Evolutionary conservation across 1,140 invertebrate species (phyloP).

Genomic region (Trichoplusia ni): DNA sequence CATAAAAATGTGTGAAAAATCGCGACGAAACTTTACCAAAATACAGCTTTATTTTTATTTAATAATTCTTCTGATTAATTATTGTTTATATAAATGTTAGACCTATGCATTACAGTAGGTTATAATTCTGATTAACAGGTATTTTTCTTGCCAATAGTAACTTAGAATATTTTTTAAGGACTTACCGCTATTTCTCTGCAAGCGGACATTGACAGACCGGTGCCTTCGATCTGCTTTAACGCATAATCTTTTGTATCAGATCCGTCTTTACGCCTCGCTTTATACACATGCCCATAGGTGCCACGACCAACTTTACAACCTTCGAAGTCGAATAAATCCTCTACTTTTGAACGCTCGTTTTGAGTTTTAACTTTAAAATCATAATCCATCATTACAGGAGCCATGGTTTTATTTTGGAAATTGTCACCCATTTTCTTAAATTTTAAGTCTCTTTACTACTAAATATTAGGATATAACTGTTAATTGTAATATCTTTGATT

Average conservation of each 20-base stretch:
- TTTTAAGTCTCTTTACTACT: too few relatives aligned
- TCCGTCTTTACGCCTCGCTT: constrained; percentile 91
- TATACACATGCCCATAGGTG: constrained; percentile 99
- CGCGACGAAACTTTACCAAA: too few relatives aligned
- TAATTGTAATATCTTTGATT: too few relatives aligned
- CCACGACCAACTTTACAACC: constrained; percentile 99
- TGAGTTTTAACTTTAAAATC: constrained; percentile 98
- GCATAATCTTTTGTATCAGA: constrained; percentile 96
- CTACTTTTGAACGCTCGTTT: constrained; percentile 96
- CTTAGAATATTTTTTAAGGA: constrained; percentile 38
- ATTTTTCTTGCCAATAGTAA: too few relatives aligned
- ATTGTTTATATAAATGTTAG: too few relatives aligned
- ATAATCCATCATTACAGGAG: constrained; percentile 94
- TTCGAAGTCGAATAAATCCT: constrained; percentile 99
- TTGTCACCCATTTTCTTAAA: constrained; percentile 61
- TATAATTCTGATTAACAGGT: too few relatives aligned
- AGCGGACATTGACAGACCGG: constrained; percentile 99
- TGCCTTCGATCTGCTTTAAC: constrained; percentile 99
- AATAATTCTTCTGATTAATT: too few relatives aligned
- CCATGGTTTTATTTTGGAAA: constrained; percentile 77
- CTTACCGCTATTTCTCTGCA: constrained; percentile 99
- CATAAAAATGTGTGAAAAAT: too few relatives aligned
- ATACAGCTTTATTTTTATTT: too few relatives aligned
- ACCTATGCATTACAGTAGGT: too few relatives aligned
- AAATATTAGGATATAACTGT: too few relatives aligned